These are phyloP conservation scores for Eleutherodactylus coqui DNA, from an alignment of 2,797 vertebrate genomes.

Conservation along the genomic window DNA sequence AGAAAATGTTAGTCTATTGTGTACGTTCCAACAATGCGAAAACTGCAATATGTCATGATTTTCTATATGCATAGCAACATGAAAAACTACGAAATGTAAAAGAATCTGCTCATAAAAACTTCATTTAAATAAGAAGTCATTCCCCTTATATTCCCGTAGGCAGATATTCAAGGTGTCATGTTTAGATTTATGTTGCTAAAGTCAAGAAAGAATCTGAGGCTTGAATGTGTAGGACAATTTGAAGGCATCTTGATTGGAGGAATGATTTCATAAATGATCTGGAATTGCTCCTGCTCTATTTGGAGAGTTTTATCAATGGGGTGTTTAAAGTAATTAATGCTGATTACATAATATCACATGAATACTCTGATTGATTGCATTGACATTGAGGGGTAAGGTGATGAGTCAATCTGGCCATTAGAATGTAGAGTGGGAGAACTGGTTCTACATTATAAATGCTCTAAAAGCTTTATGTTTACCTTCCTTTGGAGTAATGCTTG, in stretches of 20 bases:
- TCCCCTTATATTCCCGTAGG: no score
- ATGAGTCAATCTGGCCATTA: background rate
- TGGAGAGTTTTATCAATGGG: background rate
- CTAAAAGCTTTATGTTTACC: no score
- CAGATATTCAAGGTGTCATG: no score
- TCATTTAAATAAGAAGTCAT: background rate
- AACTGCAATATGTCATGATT: no score
- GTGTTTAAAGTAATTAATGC: background rate
- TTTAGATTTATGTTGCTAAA: background rate
- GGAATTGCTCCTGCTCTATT: background rate
- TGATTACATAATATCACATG: background rate
- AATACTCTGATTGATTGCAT: slow-evolving; percentile 20
- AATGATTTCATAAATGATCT: slow-evolving; percentile 26
- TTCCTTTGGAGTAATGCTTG: no score
- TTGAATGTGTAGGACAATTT: background rate
- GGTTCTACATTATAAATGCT: no score
- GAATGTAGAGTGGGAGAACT: no score
- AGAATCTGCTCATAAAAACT: background rate
- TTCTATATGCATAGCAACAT: no score
- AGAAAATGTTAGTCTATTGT: no score
- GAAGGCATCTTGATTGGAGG: background rate
- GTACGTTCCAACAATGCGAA: no score
- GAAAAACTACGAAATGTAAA: no score
- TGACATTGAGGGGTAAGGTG: background rate
- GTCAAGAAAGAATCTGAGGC: background rate